Evolutionary conservation across 2,113 vertebrate species (phyloP).

Genomic region (Tichodroma muraria): DNA sequence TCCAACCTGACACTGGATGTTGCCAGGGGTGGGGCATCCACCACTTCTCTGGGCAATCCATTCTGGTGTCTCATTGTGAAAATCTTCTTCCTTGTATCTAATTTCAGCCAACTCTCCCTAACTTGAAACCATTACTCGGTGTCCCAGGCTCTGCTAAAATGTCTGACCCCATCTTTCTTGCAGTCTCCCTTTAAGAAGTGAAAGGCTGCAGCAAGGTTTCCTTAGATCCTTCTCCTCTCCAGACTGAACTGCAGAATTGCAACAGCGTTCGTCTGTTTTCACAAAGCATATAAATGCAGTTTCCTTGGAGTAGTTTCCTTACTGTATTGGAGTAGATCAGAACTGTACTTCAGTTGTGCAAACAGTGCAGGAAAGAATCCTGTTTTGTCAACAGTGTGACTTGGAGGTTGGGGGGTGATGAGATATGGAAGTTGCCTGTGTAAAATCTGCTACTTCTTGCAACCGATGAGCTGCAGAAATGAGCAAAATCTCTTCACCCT

Average conservation of each 20-base stretch:
- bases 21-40: neutral
- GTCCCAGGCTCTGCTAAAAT: neutral
- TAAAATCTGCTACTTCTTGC: neutral
- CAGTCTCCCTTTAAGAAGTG: neutral
- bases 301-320: neutral
- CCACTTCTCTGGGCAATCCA: neutral
- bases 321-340: neutral
- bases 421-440: neutral
- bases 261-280: neutral
- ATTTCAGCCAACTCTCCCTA: neutral
- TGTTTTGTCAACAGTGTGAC: neutral
- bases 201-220: neutral
- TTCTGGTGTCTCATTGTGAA: neutral
- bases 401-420: neutral
- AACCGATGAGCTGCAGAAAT: accelerated
- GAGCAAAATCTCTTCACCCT: neutral
- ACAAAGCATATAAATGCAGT: neutral
- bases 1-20: neutral
- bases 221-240: neutral
- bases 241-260: neutral
- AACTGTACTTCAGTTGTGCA: neutral
- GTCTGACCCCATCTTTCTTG: neutral
- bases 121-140: neutral
- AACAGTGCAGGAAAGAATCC: accelerated
- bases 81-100: neutral